Evolutionary conservation across 1,140 invertebrate species (phyloP).

Genomic region (Cyclina sinensis): DNA sequence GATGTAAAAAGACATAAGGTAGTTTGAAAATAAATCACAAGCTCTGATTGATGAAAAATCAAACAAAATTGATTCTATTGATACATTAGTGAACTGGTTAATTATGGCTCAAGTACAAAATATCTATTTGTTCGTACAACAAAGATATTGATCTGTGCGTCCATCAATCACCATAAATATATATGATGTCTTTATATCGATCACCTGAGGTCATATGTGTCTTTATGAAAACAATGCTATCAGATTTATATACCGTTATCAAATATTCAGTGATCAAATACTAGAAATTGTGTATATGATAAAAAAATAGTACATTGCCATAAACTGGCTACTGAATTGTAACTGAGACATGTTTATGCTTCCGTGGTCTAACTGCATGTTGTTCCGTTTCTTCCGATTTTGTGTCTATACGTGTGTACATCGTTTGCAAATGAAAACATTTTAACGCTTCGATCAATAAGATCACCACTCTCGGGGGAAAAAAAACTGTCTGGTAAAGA

Average conservation of each 20-base stretch:
- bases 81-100: slow-evolving; percentile 10
- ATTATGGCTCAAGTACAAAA: neutral
- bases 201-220: slow-evolving; percentile 34
- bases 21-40: neutral
- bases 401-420: too few relatives aligned
- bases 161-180: slow-evolving; percentile 36
- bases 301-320: too few relatives aligned
- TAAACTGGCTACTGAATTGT: too few relatives aligned
- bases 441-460: too few relatives aligned
- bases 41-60: slow-evolving; percentile 12
- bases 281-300: too few relatives aligned
- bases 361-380: too few relatives aligned
- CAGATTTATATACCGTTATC: neutral
- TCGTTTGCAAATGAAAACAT: too few relatives aligned
- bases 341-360: too few relatives aligned
- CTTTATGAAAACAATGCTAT: slow-evolving; percentile 23
- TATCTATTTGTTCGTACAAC: neutral
- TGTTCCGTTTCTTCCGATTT: too few relatives aligned
- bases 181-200: slow-evolving; percentile 40
- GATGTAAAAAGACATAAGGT: neutral
- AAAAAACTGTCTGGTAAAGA: too few relatives aligned
- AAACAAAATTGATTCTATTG: slow-evolving; percentile 12
- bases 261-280: neutral
- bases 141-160: slow-evolving; percentile 38
- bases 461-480: too few relatives aligned